Evolutionary conservation across 2,797 vertebrate species (phyloP).

Genomic region (Discoglossus pictus): DNA sequence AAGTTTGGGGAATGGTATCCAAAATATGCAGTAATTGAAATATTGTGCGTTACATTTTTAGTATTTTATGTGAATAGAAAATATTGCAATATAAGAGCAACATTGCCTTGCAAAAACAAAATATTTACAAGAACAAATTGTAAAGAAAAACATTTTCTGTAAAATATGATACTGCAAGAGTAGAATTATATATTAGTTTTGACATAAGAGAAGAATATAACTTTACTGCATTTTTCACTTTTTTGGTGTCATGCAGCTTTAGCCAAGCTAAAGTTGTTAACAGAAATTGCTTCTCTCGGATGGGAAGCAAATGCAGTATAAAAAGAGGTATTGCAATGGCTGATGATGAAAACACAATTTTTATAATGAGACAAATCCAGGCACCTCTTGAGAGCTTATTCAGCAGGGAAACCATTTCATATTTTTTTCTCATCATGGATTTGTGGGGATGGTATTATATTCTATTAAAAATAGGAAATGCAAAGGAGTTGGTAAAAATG

Average conservation of each 20-base stretch:
- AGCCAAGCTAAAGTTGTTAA: slow-evolving; percentile 65
- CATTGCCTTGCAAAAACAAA: not conserved
- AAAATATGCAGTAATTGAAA: too few species aligned
- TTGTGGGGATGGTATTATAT: slow-evolving; percentile 59
- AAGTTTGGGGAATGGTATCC: too few species aligned
- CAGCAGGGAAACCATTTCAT: slow-evolving; percentile 62
- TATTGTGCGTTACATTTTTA: too few species aligned
- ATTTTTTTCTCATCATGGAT: slow-evolving; percentile 64
- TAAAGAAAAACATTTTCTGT: not conserved
- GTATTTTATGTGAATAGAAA: not conserved
- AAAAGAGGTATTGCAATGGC: slow-evolving; percentile 58
- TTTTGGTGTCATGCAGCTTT: slow-evolving; percentile 56
- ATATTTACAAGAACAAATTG: not conserved
- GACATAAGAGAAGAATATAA: slow-evolving; percentile 65
- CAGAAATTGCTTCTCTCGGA: slow-evolving; percentile 63
- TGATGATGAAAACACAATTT: slow-evolving; percentile 63
- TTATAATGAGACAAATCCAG: slow-evolving; percentile 69
- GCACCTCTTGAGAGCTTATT: slow-evolving; percentile 63
- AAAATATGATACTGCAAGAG: slow-evolving; percentile 37
- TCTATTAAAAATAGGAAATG: slow-evolving; percentile 62
- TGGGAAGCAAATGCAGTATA: slow-evolving; percentile 60
- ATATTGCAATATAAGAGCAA: not conserved
- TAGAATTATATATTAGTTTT: slow-evolving; percentile 60
- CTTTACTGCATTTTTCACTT: slow-evolving; percentile 54
- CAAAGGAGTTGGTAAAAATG: too few species aligned